Base-by-base conservation (phyloP, 2,888 invertebrate genomes). In the Drosophila mimica region DNA sequence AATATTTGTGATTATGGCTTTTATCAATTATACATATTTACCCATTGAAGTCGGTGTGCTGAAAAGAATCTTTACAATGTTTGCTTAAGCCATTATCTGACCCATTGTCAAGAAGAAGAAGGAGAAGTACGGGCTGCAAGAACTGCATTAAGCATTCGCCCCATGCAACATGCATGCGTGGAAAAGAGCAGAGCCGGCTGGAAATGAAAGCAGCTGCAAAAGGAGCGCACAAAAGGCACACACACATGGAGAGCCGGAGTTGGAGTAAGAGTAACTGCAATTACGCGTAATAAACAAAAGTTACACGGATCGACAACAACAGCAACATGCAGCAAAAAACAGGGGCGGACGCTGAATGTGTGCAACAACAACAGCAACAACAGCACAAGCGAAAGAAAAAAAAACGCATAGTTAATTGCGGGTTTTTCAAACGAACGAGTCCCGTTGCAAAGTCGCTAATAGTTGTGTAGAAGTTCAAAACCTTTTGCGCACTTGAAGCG, bases 231-330 rank as follows among this genome's bases (percentile, higher is more conserved):
- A 81, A 79, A 82, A 79, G 73, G 82, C 74, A 74, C 70, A 75
- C 48, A 74, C 51, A 74, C 52, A 72, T 53, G 60, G 71, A 75
- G 70, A 66, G 67, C 63, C 40, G 49, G 48, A 63, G 59, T 72
- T 57, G 72, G 73, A 80, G 76, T 80, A 73, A 74, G 76, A 78
- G 81, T 87, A 89, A 91, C 91, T 83, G 87, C 91, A 91, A 91
- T 91, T 91, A 91, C 81, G 82, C 78, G 79, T 83, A 90, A 91
- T 90, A 90, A 90, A 89, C 88, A 90, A 81, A 91, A 91, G 89
- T 91, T 91, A 89, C 87, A 83, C 69, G 72, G 72, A 76, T 73
- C 78, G 72, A 71, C 65, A 61, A 58, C 53, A 72, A 78, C 72
- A 46, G 17, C 53, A 34, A 54, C 57, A 30, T 58, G 52, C 75